These are phyloP conservation scores for Cygnus olor DNA, from an alignment of 2,797 vertebrate species.

Conservation along the genomic window DNA sequence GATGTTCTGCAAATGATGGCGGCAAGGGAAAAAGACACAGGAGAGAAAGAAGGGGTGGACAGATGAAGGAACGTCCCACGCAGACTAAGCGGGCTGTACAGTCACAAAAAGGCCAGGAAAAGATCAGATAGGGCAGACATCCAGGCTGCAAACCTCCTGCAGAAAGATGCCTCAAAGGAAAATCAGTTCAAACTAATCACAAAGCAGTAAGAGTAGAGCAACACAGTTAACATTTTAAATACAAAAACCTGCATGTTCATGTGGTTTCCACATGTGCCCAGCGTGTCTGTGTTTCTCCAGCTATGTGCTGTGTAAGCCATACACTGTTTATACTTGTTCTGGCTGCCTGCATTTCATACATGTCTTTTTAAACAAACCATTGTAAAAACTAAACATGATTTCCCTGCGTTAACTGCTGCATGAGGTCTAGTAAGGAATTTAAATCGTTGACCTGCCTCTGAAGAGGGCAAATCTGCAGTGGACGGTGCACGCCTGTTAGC, in stretches of 20 bases:
- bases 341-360: not conserved
- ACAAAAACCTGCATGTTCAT: not conserved
- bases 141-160: not conserved
- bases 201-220: not conserved
- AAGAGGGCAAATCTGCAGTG: not conserved
- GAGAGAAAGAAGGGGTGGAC: not conserved
- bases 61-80: fast-evolving
- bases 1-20: not conserved
- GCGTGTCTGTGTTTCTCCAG: not conserved
- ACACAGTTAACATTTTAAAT: not conserved
- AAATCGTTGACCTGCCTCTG: not conserved
- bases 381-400: not conserved
- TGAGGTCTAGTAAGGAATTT: not conserved
- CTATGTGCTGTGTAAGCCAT: not conserved
- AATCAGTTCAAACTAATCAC: not conserved
- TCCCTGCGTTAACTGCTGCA: not conserved
- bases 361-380: not conserved
- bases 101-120: not conserved
- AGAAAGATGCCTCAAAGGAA: not conserved
- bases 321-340: not conserved
- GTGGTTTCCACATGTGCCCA: not conserved
- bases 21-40: not conserved
- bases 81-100: not conserved
- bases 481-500: not conserved
- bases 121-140: not conserved